Evolutionary conservation across 2,797 vertebrate genomes (phyloP).

Genomic region (Poecilia picta): DNA sequence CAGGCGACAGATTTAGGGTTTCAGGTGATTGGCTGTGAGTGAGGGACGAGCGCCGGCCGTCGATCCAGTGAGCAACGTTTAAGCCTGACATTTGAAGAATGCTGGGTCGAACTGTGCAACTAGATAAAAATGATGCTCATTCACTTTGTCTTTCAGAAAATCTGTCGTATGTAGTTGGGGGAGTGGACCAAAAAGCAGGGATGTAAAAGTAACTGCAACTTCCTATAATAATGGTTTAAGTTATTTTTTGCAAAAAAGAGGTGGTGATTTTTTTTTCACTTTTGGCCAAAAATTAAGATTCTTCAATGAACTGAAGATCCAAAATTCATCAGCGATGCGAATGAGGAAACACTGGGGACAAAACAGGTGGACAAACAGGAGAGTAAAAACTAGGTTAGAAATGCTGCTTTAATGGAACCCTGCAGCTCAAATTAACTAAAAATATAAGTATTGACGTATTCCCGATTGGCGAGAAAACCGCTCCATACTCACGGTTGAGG

Average conservation of each 20-base stretch:
- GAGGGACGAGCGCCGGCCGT: conserved; percentile 8
- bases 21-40: conserved; percentile 28
- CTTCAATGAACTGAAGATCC: neutral
- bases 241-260: too few relatives aligned
- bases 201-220: neutral
- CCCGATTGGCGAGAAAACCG: neutral
- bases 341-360: neutral
- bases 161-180: neutral
- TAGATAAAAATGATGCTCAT: neutral
- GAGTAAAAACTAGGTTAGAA: neutral
- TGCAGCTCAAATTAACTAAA: neutral
- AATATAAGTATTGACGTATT: neutral
- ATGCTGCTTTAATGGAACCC: neutral
- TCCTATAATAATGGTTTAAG: too few relatives aligned
- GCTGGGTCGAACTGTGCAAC: neutral
- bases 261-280: too few relatives aligned
- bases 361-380: neutral
- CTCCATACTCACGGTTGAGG: neutral
- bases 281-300: too few relatives aligned
- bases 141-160: neutral
- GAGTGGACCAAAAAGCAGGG: neutral
- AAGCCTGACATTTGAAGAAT: neutral
- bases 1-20: conserved; percentile 15
- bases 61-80: neutral
- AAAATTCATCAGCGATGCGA: neutral